Conservation (phyloP, 2,113 vertebrate species). For the Vulpes ferrilata region DNA sequence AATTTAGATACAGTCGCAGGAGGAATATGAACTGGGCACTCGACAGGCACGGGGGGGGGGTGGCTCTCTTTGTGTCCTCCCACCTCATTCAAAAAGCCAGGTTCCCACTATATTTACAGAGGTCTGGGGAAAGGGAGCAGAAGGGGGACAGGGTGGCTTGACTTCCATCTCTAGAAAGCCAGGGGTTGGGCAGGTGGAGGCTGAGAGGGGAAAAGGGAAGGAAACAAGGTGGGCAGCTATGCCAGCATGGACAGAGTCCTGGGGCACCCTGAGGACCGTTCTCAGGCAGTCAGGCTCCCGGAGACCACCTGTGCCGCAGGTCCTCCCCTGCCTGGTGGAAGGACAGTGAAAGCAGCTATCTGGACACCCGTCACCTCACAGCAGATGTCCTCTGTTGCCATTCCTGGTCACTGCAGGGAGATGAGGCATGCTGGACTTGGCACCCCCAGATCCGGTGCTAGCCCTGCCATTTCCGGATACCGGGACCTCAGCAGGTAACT, state of each 20-base stretch:
- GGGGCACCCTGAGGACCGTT: background rate
- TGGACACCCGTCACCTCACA: background rate
- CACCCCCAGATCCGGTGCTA: background rate
- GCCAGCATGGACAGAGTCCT: background rate
- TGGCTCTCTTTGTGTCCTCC: conserved; percentile 83
- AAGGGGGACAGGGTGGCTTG: background rate
- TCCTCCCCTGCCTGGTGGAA: background rate
- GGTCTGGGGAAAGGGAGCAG: background rate
- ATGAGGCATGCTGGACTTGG: background rate
- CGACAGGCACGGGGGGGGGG: conserved; percentile 82
- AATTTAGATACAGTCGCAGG: conserved; percentile 93
- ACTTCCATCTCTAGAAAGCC: background rate
- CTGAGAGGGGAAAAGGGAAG: background rate
- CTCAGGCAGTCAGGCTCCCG: background rate
- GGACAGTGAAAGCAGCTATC: background rate
- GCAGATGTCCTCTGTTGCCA: background rate
- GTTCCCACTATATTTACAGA: conserved; percentile 16
- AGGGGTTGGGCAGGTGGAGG: background rate
- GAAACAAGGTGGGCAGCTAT: background rate
- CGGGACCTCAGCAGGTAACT: conserved; percentile 9
- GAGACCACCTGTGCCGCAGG: background rate
- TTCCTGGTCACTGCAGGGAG: background rate
- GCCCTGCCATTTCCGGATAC: background rate
- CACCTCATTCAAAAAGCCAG: conserved; percentile 85
- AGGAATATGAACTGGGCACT: conserved; percentile 90